Evolutionary conservation across 2,888 invertebrate species (phyloP), one percentile per base, ranked within the genome.

Genomic region (Ormyrus pomaceus): DNA sequence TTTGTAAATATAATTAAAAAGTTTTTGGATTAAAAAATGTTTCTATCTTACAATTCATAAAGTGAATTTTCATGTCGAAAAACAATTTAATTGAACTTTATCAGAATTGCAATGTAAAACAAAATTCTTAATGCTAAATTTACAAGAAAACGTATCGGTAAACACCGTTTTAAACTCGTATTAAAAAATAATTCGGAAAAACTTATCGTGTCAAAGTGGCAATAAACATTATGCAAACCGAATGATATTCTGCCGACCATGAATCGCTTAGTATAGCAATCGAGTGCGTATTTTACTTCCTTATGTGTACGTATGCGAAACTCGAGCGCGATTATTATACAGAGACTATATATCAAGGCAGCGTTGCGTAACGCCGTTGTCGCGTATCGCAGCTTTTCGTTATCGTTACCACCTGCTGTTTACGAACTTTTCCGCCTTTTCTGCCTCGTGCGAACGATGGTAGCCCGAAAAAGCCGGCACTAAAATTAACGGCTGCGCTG

Each of bases 241-340:
- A 59, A 59, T 50, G 59, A 72, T 59, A 78, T 65, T 34, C 45
- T 11, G 34, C 2, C 34, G 61, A 50, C 50, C 13, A 51, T 34
- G 64, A 73, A 68, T 79, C 6, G 69, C 34, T 55, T 55, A 6
- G 34, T 34, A 34, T 34, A 34, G 62, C 7, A 51, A 64, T 66
- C 58, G 53, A 5, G 50, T 19, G 6, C 55, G 62, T 66, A 55
- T 59, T 53, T 45, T 58, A 51, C 50, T 72, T 58, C 51, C 56
- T 50, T 48, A 34, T 34, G 34, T 74, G 46, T 45, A 73, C 61
- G 72, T 80, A 56, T 5, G 58, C 53, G 48, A 56, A 80, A 68
- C 66, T 73, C 68, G 75, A 72, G 59, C 61, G 19, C 68, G 59
- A 77, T 77, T 80, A 73, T 80, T 77, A 77, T 19, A 46, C 34